Percentiles rank a stretch among this genome's conserved stretches.
Conservation (phyloP, 2,888 invertebrate species). For the Tortricodes alternella region DNA sequence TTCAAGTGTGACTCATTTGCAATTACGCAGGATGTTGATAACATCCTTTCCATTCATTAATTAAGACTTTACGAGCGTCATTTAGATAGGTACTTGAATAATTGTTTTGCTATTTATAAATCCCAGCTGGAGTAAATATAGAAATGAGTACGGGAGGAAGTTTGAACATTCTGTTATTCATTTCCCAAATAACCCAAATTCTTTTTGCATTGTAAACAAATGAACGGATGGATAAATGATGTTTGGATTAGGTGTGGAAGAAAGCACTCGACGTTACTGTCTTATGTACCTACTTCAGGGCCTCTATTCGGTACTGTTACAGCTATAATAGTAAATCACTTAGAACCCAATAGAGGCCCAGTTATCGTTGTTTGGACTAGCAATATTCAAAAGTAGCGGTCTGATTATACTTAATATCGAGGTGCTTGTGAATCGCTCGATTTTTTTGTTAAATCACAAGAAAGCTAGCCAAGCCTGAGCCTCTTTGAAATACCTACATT, state of each 20-base stretch:
- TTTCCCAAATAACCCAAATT: slow-evolving; percentile 17
- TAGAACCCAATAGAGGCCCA: too few relatives aligned
- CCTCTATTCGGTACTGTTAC: too few relatives aligned
- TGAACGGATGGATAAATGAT: slow-evolving; percentile 20
- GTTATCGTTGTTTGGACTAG: too few relatives aligned
- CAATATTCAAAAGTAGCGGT: too few relatives aligned
- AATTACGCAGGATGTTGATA: slow-evolving; percentile 73
- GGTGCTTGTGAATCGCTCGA: too few relatives aligned
- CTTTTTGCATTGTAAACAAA: slow-evolving; percentile 19
- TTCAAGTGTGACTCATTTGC: slow-evolving; percentile 52
- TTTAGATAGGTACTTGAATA: slow-evolving; percentile 45
- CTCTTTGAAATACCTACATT: too few relatives aligned
- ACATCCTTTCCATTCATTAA: slow-evolving; percentile 65
- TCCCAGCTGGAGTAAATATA: slow-evolving; percentile 38
- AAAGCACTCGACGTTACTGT: slow-evolving; percentile 20
- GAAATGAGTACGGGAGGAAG: slow-evolving; percentile 27
- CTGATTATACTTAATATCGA: too few relatives aligned
- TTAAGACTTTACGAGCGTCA: slow-evolving; percentile 53
- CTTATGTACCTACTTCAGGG: slow-evolving; percentile 1
- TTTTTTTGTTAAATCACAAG: too few relatives aligned
- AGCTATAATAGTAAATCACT: too few relatives aligned
- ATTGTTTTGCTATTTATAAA: slow-evolving; percentile 58
- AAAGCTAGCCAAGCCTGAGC: too few relatives aligned
- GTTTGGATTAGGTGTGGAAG: slow-evolving; percentile 23
- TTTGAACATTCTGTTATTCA: slow-evolving; percentile 9